Base-by-base conservation (phyloP, 2,113 vertebrate genomes). In the Thalassoma bifasciatum region DNA sequence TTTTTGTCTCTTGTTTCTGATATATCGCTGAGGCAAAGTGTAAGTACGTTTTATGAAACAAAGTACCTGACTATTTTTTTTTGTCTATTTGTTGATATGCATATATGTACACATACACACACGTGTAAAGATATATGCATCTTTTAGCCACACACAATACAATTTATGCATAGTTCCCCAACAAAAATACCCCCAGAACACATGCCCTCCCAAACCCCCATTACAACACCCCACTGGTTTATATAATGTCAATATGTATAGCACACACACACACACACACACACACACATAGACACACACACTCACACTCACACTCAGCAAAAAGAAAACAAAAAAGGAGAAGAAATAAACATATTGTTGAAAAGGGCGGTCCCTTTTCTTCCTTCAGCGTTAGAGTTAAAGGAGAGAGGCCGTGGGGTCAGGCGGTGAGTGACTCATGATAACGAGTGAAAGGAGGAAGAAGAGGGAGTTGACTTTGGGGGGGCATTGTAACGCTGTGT, bases 31-130 rank as follows among this genome's bases (percentile, higher is more conserved):
- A 97, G 96, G 95, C 94, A 96, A 97, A 95, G 95, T 95, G 95
- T 96, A 97, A 96, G 95, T 96, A 96, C 94, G 93, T 97, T 96
- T 89, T 87, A 97, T 97, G 97, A 98, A 96, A 98, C 95, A 96
- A 95, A 99, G 97, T 99, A 98, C 97, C 97, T 98, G 97, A 98
- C 96, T 94, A 96, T 95, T 94, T 94, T 72, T 30, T 94, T 93
- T 87, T 91, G 74, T 84, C 88, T 87, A 79, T 91, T 91, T 92
- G 89, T 88, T 90, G 86, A 91, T 93, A 90, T 91, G 89, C 90
- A 93, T 90, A 92, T 89, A 92, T 89, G 81, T 89, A 92, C 90
- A 92, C 91, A 90, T 81, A 86, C 60, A 79, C 75, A 74, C 86
- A 88, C 75, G 82, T 86, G 90, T 91, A 88, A 81, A 91, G 78